Conservation (phyloP, 2,113 vertebrate species). For the Natator depressus region DNA sequence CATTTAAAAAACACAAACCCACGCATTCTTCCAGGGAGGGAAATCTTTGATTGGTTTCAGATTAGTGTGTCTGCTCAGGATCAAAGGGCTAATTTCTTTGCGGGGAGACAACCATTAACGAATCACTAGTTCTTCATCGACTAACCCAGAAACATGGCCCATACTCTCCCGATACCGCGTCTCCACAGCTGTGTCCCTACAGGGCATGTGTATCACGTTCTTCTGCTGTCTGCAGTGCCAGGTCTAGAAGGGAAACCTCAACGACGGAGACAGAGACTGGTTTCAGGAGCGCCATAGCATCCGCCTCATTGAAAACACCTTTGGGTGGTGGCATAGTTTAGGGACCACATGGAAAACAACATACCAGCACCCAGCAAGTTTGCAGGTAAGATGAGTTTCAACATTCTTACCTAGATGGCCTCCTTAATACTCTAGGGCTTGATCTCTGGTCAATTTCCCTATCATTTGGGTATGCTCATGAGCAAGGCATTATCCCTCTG, state of each 20-base stretch:
- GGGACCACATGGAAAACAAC: background rate
- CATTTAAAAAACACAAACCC: background rate
- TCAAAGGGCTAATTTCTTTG: background rate
- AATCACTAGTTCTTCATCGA: fast-evolving
- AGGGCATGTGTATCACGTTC: fast-evolving
- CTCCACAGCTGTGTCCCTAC: fast-evolving
- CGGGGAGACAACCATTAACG: fast-evolving
- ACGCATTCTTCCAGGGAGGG: fast-evolving
- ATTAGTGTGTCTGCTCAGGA: fast-evolving
- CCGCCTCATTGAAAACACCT: background rate
- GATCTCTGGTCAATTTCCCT: background rate
- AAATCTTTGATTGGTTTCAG: background rate
- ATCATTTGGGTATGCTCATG: fast-evolving
- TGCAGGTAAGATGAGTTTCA: background rate
- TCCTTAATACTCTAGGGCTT: fast-evolving
- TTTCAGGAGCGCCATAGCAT: background rate
- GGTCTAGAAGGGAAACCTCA: fast-evolving
- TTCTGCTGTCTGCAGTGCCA: background rate
- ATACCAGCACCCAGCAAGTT: background rate
- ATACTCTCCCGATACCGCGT: fast-evolving
- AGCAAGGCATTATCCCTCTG: background rate
- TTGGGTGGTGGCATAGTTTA: background rate
- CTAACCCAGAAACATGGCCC: background rate
- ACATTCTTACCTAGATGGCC: background rate
- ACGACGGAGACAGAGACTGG: background rate